Evolutionary conservation across 1,140 invertebrate species (phyloP).

Genomic region (Pseudomyrmex dendroicus): DNA sequence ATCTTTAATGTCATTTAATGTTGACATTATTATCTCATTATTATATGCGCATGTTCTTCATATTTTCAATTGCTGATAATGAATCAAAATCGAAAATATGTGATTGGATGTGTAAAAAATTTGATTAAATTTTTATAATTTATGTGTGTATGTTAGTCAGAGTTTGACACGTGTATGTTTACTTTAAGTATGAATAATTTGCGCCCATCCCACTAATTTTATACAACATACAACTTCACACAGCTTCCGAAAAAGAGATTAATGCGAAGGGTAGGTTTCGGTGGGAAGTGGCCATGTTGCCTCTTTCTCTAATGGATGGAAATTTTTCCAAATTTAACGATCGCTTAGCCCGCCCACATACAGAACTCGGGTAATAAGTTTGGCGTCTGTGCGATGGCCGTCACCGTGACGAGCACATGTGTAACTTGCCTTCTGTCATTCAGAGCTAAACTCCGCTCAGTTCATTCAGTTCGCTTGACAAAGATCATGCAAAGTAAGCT

Average conservation of each 20-base stretch:
- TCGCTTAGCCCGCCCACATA: slow-evolving; percentile 82
- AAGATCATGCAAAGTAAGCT: slow-evolving; percentile 72
- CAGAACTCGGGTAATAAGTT: slow-evolving; percentile 71
- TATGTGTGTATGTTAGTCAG: neutral
- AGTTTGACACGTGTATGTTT: neutral
- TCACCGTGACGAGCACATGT: slow-evolving; percentile 85
- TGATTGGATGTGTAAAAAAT: neutral
- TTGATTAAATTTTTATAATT: neutral
- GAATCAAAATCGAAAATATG: neutral
- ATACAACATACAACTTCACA: neutral
- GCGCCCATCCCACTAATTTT: neutral
- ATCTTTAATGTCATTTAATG: too few relatives aligned
- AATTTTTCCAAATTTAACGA: slow-evolving; percentile 79
- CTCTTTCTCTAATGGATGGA: slow-evolving; percentile 56
- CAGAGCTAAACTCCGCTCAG: slow-evolving; percentile 70
- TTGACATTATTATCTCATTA: too few relatives aligned
- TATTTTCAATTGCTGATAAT: neutral
- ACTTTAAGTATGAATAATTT: slow-evolving; percentile 15
- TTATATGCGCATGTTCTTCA: too few relatives aligned
- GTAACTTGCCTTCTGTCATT: slow-evolving; percentile 82
- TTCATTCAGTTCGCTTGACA: slow-evolving; percentile 71
- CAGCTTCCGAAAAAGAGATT: slow-evolving; percentile 61
- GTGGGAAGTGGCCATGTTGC: slow-evolving; percentile 59
- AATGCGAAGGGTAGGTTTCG: slow-evolving; percentile 36
- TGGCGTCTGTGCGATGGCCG: slow-evolving; percentile 83